These are phyloP conservation scores for Epiblema foenella DNA, from an alignment of 2,888 invertebrate species.

Conservation along the genomic window DNA sequence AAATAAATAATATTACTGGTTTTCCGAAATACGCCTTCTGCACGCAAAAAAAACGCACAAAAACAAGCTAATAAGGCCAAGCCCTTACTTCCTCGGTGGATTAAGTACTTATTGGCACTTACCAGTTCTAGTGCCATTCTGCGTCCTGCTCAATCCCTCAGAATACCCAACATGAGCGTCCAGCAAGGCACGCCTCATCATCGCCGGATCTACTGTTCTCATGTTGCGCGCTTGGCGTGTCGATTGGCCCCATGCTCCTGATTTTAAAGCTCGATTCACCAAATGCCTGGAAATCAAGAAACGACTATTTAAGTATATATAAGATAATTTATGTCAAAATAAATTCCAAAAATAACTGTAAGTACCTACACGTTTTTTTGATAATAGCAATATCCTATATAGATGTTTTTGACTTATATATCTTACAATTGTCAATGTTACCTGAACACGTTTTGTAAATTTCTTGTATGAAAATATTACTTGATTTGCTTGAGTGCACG, in stretches of 20 bases:
- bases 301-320: too few species aligned
- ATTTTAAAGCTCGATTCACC: constrained; percentile 89
- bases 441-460: too few species aligned
- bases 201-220: constrained; percentile 88
- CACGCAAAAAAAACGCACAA: background rate
- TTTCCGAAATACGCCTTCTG: background rate
- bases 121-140: constrained; percentile 71
- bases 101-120: constrained; percentile 39
- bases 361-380: too few species aligned
- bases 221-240: constrained; percentile 88
- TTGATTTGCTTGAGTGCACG: too few species aligned
- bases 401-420: too few species aligned
- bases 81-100: too few species aligned
- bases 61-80: background rate
- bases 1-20: too few species aligned
- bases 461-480: too few species aligned
- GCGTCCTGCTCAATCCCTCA: constrained; percentile 55
- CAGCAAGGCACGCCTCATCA: constrained; percentile 89
- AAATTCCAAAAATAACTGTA: too few species aligned
- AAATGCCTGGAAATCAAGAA: constrained; percentile 85
- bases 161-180: constrained; percentile 73
- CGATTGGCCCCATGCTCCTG: constrained; percentile 87
- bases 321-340: too few species aligned
- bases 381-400: too few species aligned
- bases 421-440: too few species aligned